Base-by-base conservation (phyloP, 2,113 vertebrate genomes). In the Canis aureus region DNA sequence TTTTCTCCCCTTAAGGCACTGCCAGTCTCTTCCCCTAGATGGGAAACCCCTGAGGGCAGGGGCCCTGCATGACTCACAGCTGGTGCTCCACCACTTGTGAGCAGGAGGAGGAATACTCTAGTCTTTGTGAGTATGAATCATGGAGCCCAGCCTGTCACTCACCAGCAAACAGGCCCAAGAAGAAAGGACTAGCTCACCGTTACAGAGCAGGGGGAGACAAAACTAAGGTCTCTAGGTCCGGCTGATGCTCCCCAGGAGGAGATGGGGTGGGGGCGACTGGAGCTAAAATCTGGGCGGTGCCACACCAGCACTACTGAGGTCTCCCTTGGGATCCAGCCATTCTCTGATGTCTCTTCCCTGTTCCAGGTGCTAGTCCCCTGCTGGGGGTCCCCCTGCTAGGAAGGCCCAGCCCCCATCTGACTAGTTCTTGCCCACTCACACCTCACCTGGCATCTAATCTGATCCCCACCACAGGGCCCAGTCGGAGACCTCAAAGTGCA, bases 71-170 rank as follows among this genome's bases (percentile, higher is more conserved):
- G 97, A 95, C 73, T 97, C 97, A 97, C 53, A 32, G 81, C 51
- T 49, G 43, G 57, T 16, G 3, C 62, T 59, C 71, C 22, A 79
- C 49, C 38, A 32, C 15, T 51, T 60, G 17, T 71, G 60, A 94
- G 79, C 67, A 66, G 86, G 78, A 87, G 59, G 49, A 91, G 97
- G 62, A 96, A 91, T 43, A 43, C 53, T 88, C 90, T 12, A 64
- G 32, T 27, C 67, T 92, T 32, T 32, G 22, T 25, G 80, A 71
- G 8, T 16, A 0, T 93, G 91, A 90, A 38, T 96, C 92, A 95
- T 23, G 35, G 66, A 38, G 20, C 38, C 43, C 55, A 73, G 4
- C 25, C 38, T 59, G 59, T 86, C 81, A 43, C 88, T 29, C 4
- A 49, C 20, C 49, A 57, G 17, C 38, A 94, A 59, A 81, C 53